Evolutionary conservation across 1,140 invertebrate species (phyloP).

Genomic region (Pseudobourletiella spinata): DNA sequence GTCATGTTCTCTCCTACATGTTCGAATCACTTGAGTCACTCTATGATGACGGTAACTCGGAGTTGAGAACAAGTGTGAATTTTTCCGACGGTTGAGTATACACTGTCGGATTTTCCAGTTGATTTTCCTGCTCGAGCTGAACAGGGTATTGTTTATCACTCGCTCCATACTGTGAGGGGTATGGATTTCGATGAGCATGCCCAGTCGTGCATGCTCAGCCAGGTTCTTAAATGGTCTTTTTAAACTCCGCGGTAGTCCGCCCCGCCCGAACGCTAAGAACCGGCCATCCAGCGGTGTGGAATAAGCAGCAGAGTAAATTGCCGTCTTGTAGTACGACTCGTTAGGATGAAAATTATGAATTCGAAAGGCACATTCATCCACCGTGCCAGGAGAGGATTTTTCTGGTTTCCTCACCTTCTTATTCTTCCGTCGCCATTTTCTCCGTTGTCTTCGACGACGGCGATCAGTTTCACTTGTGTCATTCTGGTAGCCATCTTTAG

Average conservation of each 20-base stretch:
- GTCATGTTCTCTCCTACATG: background rate
- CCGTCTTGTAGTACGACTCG: background rate
- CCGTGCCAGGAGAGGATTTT: too few species aligned
- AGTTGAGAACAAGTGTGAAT: background rate
- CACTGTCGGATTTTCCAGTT: background rate
- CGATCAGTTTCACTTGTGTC: background rate
- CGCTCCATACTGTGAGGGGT: background rate
- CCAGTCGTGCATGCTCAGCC: background rate
- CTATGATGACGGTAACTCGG: background rate
- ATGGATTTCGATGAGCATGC: background rate
- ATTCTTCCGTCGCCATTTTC: background rate
- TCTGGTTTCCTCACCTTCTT: background rate
- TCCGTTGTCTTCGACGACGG: background rate
- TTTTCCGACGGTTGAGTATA: background rate
- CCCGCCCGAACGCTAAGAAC: background rate
- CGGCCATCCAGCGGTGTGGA: background rate
- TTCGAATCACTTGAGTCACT: background rate
- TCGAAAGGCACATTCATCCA: background rate
- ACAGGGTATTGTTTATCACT: background rate
- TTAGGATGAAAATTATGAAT: background rate
- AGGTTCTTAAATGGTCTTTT: background rate
- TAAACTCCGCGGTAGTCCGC: background rate
- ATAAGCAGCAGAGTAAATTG: constrained; percentile 1
- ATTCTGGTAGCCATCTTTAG: too few species aligned
- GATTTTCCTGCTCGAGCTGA: background rate